phyloP scores from a whole-genome alignment of 2,797 vertebrate genomes.

The Cyprinella venusta region DNA sequence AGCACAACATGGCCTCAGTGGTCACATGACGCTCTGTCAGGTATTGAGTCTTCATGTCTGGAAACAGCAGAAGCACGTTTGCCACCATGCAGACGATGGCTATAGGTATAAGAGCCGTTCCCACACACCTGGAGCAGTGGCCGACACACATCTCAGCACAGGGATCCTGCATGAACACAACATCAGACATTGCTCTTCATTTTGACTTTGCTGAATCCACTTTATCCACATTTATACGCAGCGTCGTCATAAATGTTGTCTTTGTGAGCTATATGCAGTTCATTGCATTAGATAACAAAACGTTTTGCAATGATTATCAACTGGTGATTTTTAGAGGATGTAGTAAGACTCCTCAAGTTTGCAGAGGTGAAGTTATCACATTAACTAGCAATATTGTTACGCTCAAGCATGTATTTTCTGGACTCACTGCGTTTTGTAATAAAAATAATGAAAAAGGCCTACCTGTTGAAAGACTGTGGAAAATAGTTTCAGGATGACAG shows the following conservation, averaged over 20 bases:
- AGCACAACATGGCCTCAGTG: slow-evolving; percentile 72
- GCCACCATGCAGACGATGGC: slow-evolving; percentile 71
- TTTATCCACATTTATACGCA: too few species aligned
- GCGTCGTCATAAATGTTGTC: too few species aligned
- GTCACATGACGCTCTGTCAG: slow-evolving; percentile 77
- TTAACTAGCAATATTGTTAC: neutral
- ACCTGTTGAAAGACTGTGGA: slow-evolving; percentile 4
- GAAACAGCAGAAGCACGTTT: slow-evolving; percentile 77
- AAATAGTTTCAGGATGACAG: neutral
- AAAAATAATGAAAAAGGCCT: neutral
- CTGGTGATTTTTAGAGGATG: too few species aligned
- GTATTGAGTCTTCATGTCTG: slow-evolving; percentile 70
- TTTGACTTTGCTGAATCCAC: neutral
- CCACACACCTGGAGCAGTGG: slow-evolving; percentile 68
- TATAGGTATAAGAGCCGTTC: slow-evolving; percentile 68
- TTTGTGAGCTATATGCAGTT: neutral
- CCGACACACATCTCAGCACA: slow-evolving; percentile 72
- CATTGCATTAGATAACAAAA: neutral
- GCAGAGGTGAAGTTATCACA: too few species aligned
- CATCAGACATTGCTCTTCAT: neutral
- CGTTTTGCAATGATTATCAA: too few species aligned
- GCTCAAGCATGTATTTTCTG: neutral
- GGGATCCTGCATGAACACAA: slow-evolving; percentile 6
- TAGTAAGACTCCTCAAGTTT: too few species aligned
- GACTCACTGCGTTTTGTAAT: too few species aligned